A percentile compares a stretch with the other conserved stretches of the same genome.
Evolutionary conservation across 2,797 vertebrate genomes (phyloP).

Genomic region (Prionace glauca): DNA sequence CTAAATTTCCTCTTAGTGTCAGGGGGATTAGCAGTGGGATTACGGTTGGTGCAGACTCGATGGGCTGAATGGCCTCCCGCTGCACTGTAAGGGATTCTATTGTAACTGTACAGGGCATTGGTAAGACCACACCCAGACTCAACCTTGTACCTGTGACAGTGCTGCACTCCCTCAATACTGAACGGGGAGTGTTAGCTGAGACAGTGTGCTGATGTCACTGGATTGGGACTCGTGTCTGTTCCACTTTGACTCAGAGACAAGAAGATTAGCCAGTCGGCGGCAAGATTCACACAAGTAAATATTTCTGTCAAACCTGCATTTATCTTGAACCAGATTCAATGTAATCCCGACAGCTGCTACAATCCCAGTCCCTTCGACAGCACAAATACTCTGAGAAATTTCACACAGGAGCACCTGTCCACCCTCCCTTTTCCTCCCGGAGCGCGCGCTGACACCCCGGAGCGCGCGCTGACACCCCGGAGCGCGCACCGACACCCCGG

Average conservation of each 20-base stretch:
- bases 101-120: not conserved
- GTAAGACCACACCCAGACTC: not conserved
- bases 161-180: not conserved
- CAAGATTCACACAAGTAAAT: not conserved
- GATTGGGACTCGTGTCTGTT: not conserved
- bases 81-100: no score
- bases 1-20: no score
- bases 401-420: not conserved
- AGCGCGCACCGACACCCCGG: no score
- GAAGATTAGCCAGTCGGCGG: not conserved
- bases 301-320: not conserved
- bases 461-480: no score
- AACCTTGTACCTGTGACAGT: not conserved
- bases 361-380: not conserved
- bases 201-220: not conserved
- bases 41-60: no score
- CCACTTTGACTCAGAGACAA: not conserved
- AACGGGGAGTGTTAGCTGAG: not conserved
- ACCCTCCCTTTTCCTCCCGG: not conserved
- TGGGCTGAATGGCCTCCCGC: no score
- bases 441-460: no score
- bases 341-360: not conserved
- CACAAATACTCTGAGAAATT: not conserved
- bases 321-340: not conserved
- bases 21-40: no score